Evolutionary conservation across 35 echinoderm and acorn worm species (phyloP).

Genomic region (Holothuria glaberrima): DNA sequence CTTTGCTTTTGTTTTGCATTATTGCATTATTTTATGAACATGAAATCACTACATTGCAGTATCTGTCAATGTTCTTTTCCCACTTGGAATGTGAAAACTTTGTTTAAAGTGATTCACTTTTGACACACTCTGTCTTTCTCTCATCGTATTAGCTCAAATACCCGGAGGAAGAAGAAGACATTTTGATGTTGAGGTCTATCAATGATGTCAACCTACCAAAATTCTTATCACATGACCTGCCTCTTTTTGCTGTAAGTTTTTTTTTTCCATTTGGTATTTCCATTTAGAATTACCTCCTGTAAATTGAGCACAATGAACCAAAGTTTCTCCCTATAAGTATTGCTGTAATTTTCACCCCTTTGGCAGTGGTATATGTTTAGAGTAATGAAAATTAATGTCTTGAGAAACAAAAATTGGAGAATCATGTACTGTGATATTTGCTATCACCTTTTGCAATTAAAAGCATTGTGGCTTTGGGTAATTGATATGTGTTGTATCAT

Average conservation of each 20-base stretch:
- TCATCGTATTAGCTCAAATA: conserved; percentile 79
- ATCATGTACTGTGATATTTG: too few species aligned
- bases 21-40: background rate
- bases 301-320: background rate
- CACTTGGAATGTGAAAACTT: background rate
- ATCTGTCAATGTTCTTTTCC: too few species aligned
- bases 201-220: conserved; percentile 99
- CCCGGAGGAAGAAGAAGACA: conserved; percentile 97
- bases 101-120: too few species aligned
- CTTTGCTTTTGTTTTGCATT: background rate
- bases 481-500: too few species aligned
- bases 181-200: conserved; percentile 98
- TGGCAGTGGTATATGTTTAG: too few species aligned
- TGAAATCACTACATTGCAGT: background rate
- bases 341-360: too few species aligned
- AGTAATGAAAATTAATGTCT: too few species aligned
- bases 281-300: background rate
- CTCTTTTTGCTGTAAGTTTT: conserved; percentile 90
- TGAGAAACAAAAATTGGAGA: too few species aligned
- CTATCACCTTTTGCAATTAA: too few species aligned
- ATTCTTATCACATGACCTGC: conserved; percentile 98
- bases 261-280: too few species aligned
- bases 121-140: too few species aligned
- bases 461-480: too few species aligned
- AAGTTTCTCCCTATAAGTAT: background rate